Evolutionary conservation across 2,888 invertebrate genomes (phyloP).

Genomic region (Epiblema foenella): DNA sequence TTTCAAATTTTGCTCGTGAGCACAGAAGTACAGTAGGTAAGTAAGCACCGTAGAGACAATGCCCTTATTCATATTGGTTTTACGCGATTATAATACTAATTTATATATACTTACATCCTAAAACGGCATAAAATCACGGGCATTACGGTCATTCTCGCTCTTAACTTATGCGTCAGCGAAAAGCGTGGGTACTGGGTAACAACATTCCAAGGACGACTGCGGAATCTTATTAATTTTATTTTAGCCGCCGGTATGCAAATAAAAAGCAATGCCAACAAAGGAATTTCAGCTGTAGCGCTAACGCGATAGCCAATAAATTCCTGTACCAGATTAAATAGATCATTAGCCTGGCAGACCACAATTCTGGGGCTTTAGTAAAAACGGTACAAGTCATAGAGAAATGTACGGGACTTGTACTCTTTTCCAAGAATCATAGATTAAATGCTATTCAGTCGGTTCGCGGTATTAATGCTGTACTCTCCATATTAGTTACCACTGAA

Average conservation of each 20-base stretch:
- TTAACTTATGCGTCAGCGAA: slow-evolving; percentile 66
- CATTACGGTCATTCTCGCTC: background rate
- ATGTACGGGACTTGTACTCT: no score
- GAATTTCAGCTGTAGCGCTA: slow-evolving; percentile 21
- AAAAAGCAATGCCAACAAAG: slow-evolving; percentile 58
- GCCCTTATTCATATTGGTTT: no score
- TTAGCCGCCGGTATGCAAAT: slow-evolving; percentile 67
- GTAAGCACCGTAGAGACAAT: no score
- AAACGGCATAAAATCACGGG: slow-evolving; percentile 1
- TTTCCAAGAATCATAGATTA: no score
- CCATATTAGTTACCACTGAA: background rate
- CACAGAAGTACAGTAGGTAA: no score
- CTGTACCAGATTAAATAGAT: slow-evolving; percentile 25
- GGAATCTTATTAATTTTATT: slow-evolving; percentile 60
- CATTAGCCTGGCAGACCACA: slow-evolving; percentile 28
- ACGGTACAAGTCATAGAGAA: no score
- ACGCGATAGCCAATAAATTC: slow-evolving; percentile 23
- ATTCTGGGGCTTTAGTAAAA: background rate
- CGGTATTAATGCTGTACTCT: background rate
- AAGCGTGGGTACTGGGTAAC: slow-evolving; percentile 72
- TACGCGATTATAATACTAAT: no score
- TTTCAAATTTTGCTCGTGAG: no score
- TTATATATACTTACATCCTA: background rate
- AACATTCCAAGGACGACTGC: slow-evolving; percentile 74
- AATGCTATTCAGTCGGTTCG: background rate